phyloP scores from a whole-genome alignment of 2,113 vertebrate genomes.

The Lepus americanus region DNA sequence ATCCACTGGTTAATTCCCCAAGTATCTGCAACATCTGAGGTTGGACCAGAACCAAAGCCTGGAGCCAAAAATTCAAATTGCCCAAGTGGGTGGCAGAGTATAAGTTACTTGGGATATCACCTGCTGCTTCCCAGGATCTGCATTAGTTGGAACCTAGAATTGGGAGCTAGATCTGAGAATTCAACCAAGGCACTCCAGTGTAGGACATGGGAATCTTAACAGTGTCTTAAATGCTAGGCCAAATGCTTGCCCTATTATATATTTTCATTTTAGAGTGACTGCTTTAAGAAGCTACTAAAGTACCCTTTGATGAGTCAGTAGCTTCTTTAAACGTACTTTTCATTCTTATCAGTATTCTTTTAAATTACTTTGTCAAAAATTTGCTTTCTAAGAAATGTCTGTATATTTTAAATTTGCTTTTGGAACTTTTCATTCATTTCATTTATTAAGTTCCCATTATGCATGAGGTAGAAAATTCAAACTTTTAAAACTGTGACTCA shows the following conservation, averaged over 20 bases:
- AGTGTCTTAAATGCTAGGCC: too few species aligned
- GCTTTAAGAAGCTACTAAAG: neutral
- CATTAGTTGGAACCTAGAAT: too few species aligned
- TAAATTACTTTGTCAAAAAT: constrained; percentile 9
- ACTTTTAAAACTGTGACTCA: neutral
- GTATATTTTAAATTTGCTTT: neutral
- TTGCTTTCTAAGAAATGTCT: neutral
- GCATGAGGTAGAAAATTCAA: neutral
- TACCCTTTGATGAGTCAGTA: neutral
- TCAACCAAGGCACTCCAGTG: too few species aligned
- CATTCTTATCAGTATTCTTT: neutral
- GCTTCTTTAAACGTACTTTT: neutral
- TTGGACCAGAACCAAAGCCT: too few species aligned
- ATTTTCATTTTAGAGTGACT: neutral
- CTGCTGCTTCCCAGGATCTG: too few species aligned
- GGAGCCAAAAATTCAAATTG: too few species aligned
- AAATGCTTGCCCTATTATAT: neutral
- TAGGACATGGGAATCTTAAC: too few species aligned
- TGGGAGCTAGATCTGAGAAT: too few species aligned
- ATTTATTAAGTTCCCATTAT: neutral
- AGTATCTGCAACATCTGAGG: too few species aligned
- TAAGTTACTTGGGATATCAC: too few species aligned
- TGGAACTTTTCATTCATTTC: neutral
- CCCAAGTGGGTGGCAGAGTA: too few species aligned
- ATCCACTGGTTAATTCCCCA: too few species aligned